A percentile compares a stretch with the other conserved stretches of the same genome.
Evolutionary conservation across 1,140 invertebrate species (phyloP).

Genomic region (Aphaenogaster floridana): DNA sequence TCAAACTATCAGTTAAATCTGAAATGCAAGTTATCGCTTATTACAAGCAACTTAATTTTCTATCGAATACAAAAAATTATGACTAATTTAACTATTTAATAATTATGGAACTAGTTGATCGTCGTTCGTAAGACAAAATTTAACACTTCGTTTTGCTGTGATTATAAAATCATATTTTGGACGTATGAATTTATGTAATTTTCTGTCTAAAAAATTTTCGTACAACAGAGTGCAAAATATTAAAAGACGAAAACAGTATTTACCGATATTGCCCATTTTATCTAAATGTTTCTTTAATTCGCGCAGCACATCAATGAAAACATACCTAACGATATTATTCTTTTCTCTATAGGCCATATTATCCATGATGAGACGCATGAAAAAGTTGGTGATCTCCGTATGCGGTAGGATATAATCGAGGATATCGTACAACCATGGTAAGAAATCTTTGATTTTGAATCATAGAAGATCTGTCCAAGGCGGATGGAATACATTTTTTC

Average conservation of each 20-base stretch:
- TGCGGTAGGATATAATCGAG: slow-evolving; percentile 63
- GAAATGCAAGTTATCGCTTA: slow-evolving; percentile 7
- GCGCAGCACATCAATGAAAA: slow-evolving; percentile 88
- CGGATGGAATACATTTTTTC: no score
- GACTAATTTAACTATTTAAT: not conserved
- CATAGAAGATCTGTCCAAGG: no score
- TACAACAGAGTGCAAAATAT: not conserved
- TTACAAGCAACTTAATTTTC: not conserved
- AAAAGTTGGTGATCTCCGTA: slow-evolving; percentile 84
- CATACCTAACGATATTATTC: slow-evolving; percentile 85
- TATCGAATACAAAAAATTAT: not conserved
- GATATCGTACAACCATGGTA: no score
- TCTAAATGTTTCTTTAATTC: slow-evolving; percentile 82
- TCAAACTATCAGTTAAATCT: slow-evolving; percentile 77
- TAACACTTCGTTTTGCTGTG: no score
- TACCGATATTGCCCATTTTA: slow-evolving; percentile 68
- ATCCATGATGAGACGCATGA: slow-evolving; percentile 83
- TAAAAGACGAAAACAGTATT: slow-evolving; percentile 81
- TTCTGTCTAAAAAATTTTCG: no score
- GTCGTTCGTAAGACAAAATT: no score
- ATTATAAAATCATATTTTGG: no score
- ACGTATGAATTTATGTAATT: no score
- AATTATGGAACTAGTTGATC: not conserved
- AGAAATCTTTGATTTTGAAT: no score
- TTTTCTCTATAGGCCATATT: slow-evolving; percentile 85